Evolutionary conservation across 2,888 invertebrate species (phyloP).

Genomic region (Acanthoscelides obtectus): DNA sequence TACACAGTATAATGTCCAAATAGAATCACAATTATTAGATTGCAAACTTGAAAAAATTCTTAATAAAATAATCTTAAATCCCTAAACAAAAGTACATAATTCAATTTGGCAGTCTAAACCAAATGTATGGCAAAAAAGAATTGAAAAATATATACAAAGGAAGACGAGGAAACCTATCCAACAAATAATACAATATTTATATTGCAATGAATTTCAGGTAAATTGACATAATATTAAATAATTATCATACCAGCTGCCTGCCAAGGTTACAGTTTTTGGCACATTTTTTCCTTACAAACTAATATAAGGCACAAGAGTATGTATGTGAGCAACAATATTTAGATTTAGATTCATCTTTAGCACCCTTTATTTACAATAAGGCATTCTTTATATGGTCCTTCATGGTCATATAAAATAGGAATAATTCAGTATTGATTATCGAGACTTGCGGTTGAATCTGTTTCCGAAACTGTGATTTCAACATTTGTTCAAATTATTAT

Average conservation of each 20-base stretch:
- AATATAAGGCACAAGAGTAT: constrained; percentile 34
- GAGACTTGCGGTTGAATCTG: not conserved
- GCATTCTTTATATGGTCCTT: constrained; percentile 13
- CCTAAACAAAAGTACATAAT: constrained; percentile 9
- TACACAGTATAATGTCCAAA: not conserved
- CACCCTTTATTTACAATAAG: constrained; percentile 31
- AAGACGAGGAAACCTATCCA: constrained; percentile 23
- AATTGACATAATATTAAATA: constrained; percentile 3
- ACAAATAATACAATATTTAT: constrained; percentile 10
- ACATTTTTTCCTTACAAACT: constrained; percentile 28
- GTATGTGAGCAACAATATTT: constrained; percentile 28
- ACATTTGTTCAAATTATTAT: too few relatives aligned
- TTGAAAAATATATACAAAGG: constrained; percentile 15
- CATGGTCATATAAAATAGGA: not conserved
- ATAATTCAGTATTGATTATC: not conserved
- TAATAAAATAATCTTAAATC: not conserved
- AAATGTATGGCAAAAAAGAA: constrained; percentile 20
- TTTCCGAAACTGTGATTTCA: not conserved
- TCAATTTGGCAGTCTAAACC: constrained; percentile 18
- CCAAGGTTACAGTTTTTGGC: constrained; percentile 31
- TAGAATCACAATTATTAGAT: not conserved
- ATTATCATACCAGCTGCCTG: constrained; percentile 24
- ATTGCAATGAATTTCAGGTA: constrained; percentile 23
- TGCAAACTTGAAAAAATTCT: not conserved
- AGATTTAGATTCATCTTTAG: constrained; percentile 22